Base-by-base conservation (phyloP, 2,888 invertebrate species). In the Drosophila testacea region DNA sequence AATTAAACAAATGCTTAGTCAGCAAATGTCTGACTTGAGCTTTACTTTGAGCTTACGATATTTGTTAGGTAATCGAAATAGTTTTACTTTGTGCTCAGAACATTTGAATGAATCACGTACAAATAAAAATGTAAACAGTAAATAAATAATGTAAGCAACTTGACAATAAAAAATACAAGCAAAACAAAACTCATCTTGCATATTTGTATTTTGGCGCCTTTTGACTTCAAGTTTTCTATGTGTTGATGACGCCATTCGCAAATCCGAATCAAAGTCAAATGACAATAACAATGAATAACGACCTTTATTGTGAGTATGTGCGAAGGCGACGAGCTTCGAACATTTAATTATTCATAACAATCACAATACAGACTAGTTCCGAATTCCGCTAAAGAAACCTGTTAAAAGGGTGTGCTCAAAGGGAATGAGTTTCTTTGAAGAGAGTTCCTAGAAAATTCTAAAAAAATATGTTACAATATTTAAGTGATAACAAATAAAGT, bases 161-260 rank as follows among this genome's bases (percentile, higher is more conserved):
- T 36, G 27, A 48, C n/a, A 55, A 44, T 2, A 51, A 50, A 22
- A 48, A 55, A 9, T 65, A 47, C 1, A 30, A 30, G 9, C 3
- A 52, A 39, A 42, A 54, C 0, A 13, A 47, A 34, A 27, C 16
- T 52, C 38, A 51, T 30, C 47, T 67, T 46, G 27, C 34, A 28
- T 34, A 38, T 54, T 39, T 44, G 7, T 66, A 34, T 71, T 46
- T 68, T 72, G 51, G 44, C 59, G 48, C 57, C 55, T 68, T 76
- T 60, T 52, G 44, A 42, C 16, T 63, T 56, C n/a, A 39, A 54
- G 39, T 44, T 39, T 54, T 42, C 44, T 44, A 30, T 65, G 59
- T 67, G 39, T 77, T 38, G 71, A 65, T 83, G 85, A 79, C 82
- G 88, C 62, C 82, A 83, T 76, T 64, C 16, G 60, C 42, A 57